Base-by-base conservation (phyloP, 2,797 vertebrate species). In the Macrochelys suwanniensis region DNA sequence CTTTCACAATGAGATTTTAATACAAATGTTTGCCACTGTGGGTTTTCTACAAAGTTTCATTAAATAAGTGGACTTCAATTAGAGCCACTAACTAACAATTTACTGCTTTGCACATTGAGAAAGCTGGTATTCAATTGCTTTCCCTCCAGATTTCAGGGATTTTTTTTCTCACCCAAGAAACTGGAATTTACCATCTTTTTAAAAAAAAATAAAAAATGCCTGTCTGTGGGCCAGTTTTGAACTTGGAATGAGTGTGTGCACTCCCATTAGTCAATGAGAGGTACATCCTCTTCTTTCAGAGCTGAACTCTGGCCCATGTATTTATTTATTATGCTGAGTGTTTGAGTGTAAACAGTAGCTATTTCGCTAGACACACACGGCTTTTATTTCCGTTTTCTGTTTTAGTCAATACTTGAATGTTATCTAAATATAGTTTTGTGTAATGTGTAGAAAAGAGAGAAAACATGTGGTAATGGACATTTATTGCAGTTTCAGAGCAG, bases 401-500 rank as follows among this genome's bases (percentile, higher is more conserved):
- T 94, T 92, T 71, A 90, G 85, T 86, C 42, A 83, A 50, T 74
- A 87, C 89, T 94, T 94, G 74, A 83, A 89, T 90, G 51, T 83
- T 49, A 45, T 77, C 74, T 92, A 77, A 95, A 83, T 89, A 37
- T 12, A 81, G 21, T 92, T 93, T 92, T 85, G 85, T 83, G 42
- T 96, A 45, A 17, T 92, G 93, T 37, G 79, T 83, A 82, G 61
- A 79, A 50, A 88, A 89, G 37, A 61, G 59, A 33, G 31, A 61
- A 71, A 37, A 31, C 59, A 65, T 68, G 17, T 91, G 88, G 68
- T 97, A 95, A 94, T 94, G 92, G 87, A 86, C 76, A 23, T 94
- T 92, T 74, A 50, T 57, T 89, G 81, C 56, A 83, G 85, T 94
- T 95, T 50, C 6, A 90, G 88, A 96, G 83, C 95, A 90, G 80